phyloP scores from a whole-genome alignment of 1,140 invertebrate genomes.

The Drosophila lini region DNA sequence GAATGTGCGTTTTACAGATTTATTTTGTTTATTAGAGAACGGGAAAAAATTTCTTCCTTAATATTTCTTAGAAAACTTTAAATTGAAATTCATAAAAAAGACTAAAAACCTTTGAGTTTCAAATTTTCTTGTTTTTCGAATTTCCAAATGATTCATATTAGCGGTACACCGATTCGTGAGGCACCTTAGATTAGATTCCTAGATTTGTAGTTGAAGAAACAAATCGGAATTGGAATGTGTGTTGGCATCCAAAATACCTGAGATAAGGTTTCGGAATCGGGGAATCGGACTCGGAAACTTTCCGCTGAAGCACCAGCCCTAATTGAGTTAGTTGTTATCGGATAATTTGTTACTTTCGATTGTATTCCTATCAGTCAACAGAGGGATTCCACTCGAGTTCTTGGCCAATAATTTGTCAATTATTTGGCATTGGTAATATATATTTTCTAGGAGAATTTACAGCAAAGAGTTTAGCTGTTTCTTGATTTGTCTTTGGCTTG shows the following conservation, averaged over 20 bases:
- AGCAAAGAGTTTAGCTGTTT: not conserved
- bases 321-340: slow-evolving; percentile 45
- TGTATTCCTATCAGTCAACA: slow-evolving; percentile 1
- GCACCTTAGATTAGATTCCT: too few relatives aligned
- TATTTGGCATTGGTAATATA: not conserved
- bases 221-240: not conserved
- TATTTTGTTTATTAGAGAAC: too few relatives aligned
- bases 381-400: not conserved
- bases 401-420: slow-evolving; percentile 1
- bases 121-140: not conserved
- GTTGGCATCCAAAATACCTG: not conserved
- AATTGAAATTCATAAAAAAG: too few relatives aligned
- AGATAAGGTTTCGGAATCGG: slow-evolving; percentile 6
- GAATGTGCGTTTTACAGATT: too few relatives aligned
- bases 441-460: not conserved
- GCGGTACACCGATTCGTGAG: too few relatives aligned
- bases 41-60: too few relatives aligned
- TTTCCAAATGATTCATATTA: not conserved
- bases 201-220: not conserved
- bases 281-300: slow-evolving; percentile 24
- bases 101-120: not conserved
- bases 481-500: not conserved
- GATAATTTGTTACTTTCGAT: slow-evolving; percentile 40
- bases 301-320: slow-evolving; percentile 17
- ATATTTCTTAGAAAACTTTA: too few relatives aligned